Percentiles rank a stretch among this genome's conserved stretches.
Conservation (phyloP, 2,888 invertebrate species). For the Hydrotaea diabolus region DNA sequence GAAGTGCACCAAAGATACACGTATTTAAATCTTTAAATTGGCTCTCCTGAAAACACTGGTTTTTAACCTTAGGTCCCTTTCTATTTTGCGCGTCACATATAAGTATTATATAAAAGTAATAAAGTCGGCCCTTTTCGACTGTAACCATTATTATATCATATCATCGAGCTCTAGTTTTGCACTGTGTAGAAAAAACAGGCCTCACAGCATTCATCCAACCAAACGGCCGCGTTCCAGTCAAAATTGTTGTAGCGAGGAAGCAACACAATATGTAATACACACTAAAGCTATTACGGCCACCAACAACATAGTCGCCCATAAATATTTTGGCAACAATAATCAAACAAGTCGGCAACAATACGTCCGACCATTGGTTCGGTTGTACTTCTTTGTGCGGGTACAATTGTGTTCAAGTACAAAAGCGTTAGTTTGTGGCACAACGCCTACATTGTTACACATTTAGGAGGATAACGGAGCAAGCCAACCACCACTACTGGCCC, state of each 20-base stretch:
- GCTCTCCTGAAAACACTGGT: no score
- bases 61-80: no score
- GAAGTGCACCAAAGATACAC: no score
- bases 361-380: not conserved
- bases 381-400: not conserved
- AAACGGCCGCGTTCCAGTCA: no score
- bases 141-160: no score
- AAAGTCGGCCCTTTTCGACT: no score
- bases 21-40: no score
- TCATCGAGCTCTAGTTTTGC: no score
- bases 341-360: constrained; percentile 8
- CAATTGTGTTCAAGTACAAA: not conserved
- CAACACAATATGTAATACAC: constrained; percentile 14
- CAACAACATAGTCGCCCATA: constrained; percentile 11
- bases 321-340: constrained; percentile 53
- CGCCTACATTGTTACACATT: constrained; percentile 51
- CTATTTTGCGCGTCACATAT: no score
- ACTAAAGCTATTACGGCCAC: not conserved
- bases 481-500: not conserved
- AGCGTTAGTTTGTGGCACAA: constrained; percentile 17
- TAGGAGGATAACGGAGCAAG: constrained; percentile 29
- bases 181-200: no score
- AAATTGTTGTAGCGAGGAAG: not conserved
- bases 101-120: no score
- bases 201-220: no score